Conservation (phyloP, 2,888 invertebrate species). For the Alcis repandata region DNA sequence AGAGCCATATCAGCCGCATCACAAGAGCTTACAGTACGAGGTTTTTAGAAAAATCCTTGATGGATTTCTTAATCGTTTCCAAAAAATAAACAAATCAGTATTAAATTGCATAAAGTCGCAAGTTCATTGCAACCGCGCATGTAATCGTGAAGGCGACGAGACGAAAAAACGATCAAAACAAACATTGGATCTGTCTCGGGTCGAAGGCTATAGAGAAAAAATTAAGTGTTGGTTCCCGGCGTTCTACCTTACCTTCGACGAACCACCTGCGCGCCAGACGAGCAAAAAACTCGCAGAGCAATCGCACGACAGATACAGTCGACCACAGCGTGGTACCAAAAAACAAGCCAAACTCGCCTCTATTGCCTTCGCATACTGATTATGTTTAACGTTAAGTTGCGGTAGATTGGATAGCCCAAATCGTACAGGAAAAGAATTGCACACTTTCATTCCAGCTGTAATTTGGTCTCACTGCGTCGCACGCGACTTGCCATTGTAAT, state of each 20-base stretch:
- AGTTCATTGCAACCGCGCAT: slow-evolving; percentile 20
- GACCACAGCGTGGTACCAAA: slow-evolving; percentile 36
- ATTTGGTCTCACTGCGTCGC: slow-evolving; percentile 50
- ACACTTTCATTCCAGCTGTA: slow-evolving; percentile 57
- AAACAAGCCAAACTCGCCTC: slow-evolving; percentile 36
- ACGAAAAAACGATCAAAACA: slow-evolving; percentile 69
- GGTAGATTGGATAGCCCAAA: slow-evolving; percentile 39
- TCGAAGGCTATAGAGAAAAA: slow-evolving; percentile 69
- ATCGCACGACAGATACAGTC: slow-evolving; percentile 52
- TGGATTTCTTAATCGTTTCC: neutral
- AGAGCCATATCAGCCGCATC: no score
- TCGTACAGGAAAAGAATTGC: slow-evolving; percentile 63
- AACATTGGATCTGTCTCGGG: slow-evolving; percentile 62
- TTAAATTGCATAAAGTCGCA: neutral
- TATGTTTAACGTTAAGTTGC: slow-evolving; percentile 6
- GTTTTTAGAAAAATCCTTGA: no score
- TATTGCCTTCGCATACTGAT: slow-evolving; percentile 32
- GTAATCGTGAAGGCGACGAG: slow-evolving; percentile 53
- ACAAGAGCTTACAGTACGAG: no score
- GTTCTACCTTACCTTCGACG: slow-evolving; percentile 52
- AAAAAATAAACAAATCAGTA: slow-evolving; percentile 4
- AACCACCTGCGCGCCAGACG: slow-evolving; percentile 80
- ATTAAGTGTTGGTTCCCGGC: slow-evolving; percentile 60
- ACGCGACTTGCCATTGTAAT: slow-evolving; percentile 53
- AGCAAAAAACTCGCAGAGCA: slow-evolving; percentile 73